These are phyloP conservation scores for Sakesphorus luctuosus DNA, from an alignment of 2,113 vertebrate species.

Conservation along the genomic window DNA sequence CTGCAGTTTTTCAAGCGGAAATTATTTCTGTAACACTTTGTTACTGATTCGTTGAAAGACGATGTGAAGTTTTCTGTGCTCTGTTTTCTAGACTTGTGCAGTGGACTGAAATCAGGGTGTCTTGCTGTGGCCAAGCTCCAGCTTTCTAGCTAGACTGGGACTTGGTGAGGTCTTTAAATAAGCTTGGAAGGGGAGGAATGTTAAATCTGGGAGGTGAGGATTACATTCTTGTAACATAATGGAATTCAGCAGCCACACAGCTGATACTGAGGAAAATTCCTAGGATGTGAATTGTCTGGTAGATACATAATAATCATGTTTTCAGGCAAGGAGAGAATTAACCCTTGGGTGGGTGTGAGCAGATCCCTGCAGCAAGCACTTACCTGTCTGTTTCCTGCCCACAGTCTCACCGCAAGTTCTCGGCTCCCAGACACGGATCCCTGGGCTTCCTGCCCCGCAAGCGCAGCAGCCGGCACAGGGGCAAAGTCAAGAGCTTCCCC, in stretches of 20 bases:
- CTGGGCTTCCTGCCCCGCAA: slow-evolving; percentile 97
- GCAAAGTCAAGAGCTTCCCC: slow-evolving; percentile 98
- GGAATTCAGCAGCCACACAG: not conserved
- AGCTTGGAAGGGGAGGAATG: accelerated
- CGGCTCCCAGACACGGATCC: slow-evolving; percentile 94
- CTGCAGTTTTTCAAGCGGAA: not conserved
- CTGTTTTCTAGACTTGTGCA: accelerated
- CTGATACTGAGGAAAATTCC: not conserved
- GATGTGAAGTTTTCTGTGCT: accelerated
- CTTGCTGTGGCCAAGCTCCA: accelerated
- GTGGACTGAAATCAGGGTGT: not conserved
- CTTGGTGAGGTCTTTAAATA: not conserved
- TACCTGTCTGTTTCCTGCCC: not conserved
- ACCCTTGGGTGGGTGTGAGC: no score
- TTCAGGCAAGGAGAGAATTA: not conserved
- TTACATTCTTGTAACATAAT: accelerated
- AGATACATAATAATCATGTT: accelerated
- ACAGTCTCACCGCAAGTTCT: slow-evolving; percentile 98
- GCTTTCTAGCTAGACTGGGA: not conserved
- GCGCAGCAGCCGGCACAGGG: slow-evolving; percentile 90
- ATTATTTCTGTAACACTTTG: not conserved
- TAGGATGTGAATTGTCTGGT: accelerated
- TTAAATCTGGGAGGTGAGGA: accelerated
- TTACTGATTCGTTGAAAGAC: accelerated
- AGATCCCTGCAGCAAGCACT: not conserved